Evolutionary conservation across 2,113 vertebrate species (phyloP).

Genomic region (Sula dactylatra): DNA sequence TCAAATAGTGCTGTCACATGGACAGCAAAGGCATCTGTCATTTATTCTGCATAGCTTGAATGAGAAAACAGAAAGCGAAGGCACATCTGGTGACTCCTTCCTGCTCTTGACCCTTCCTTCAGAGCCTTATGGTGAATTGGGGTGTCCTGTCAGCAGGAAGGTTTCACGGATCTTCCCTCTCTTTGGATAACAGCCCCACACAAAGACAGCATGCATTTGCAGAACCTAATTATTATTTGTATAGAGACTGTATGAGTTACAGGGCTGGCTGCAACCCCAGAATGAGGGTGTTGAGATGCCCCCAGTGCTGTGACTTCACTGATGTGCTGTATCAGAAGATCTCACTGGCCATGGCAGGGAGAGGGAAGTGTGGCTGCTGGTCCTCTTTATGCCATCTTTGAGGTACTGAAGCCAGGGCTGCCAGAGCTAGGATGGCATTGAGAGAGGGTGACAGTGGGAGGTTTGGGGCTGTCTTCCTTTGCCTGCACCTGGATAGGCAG

Average conservation of each 20-base stretch:
- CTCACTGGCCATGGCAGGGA: background rate
- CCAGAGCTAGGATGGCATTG: background rate
- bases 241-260: background rate
- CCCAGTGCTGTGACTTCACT: background rate
- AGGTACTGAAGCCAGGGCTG: background rate
- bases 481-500: background rate
- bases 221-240: background rate
- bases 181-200: background rate
- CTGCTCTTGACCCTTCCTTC: background rate
- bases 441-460: background rate
- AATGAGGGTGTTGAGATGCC: background rate
- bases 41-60: no score
- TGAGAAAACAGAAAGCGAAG: background rate
- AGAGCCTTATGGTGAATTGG: background rate
- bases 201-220: background rate
- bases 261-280: background rate
- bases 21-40: background rate
- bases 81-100: background rate
- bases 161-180: background rate
- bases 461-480: background rate
- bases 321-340: background rate
- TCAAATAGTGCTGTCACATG: background rate
- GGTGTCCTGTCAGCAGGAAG: background rate
- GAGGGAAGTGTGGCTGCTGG: background rate
- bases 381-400: background rate